These are phyloP conservation scores for Boloria euphrosyne DNA, from an alignment of 2,888 invertebrate species.

Conservation along the genomic window DNA sequence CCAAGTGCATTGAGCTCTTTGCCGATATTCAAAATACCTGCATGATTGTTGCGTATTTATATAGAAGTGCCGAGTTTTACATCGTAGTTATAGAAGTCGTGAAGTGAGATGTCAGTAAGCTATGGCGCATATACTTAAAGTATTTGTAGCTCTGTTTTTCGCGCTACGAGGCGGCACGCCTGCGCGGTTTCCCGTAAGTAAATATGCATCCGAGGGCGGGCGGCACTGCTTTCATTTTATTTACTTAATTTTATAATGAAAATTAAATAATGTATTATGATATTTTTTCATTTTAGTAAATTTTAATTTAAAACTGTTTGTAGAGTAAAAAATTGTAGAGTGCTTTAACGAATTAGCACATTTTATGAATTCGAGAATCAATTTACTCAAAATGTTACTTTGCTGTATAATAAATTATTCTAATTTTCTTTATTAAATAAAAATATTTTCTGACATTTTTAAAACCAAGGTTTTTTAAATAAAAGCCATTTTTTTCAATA, in stretches of 20 bases:
- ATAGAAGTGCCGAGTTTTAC: slow-evolving; percentile 56
- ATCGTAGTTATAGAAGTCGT: slow-evolving; percentile 49
- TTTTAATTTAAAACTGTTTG: too few species aligned
- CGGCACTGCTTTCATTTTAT: slow-evolving; percentile 47
- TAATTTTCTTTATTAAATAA: too few species aligned
- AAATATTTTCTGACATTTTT: too few species aligned
- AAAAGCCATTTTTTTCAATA: too few species aligned
- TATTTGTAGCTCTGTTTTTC: slow-evolving; percentile 63
- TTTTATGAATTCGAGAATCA: too few species aligned
- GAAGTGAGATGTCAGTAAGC: slow-evolving; percentile 65
- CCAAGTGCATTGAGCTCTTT: slow-evolving; percentile 61
- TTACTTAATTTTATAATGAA: not conserved
- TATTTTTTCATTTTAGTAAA: too few species aligned
- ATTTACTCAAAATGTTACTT: too few species aligned
- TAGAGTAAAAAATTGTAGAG: too few species aligned
- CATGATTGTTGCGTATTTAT: slow-evolving; percentile 69
- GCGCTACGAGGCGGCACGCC: slow-evolving; percentile 71
- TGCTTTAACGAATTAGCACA: too few species aligned
- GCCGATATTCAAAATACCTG: slow-evolving; percentile 79
- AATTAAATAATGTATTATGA: too few species aligned
- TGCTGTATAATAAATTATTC: too few species aligned
- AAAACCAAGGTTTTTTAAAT: too few species aligned
- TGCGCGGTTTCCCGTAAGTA: slow-evolving; percentile 80
- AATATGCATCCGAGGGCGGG: slow-evolving; percentile 62
- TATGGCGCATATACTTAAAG: slow-evolving; percentile 61